A percentile compares a stretch with the other conserved stretches of the same genome.
Conservation (phyloP, 2,113 vertebrate species). For the Ranitomeya variabilis region DNA sequence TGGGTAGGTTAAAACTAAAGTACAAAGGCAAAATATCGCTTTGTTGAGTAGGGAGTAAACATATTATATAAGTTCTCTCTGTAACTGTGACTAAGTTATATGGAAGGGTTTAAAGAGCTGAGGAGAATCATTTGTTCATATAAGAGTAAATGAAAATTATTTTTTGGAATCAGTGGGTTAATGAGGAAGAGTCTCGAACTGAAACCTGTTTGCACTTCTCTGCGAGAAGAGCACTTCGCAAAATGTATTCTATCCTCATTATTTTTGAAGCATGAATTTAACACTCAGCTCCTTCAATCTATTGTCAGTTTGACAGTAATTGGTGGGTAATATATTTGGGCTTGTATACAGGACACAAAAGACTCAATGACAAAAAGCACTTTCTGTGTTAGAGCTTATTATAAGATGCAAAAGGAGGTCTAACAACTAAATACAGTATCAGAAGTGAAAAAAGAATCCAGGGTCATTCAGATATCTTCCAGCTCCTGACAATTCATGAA, state of each 20-base stretch:
- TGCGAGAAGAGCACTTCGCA: neutral
- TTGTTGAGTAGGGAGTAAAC: neutral
- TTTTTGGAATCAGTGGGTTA: neutral
- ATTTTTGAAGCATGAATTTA: conserved; percentile 35
- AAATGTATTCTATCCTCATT: conserved; percentile 30
- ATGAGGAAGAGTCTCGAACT: neutral
- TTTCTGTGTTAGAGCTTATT: conserved; percentile 49
- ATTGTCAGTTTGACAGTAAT: conserved; percentile 47
- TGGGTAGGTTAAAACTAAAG: too few relatives aligned
- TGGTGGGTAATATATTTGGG: conserved; percentile 38
- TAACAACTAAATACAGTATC: conserved; percentile 36
- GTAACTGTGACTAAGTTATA: neutral
- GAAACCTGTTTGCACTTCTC: neutral
- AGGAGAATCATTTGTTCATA: neutral
- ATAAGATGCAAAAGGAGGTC: neutral
- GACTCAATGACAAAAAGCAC: neutral
- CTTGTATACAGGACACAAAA: conserved; percentile 32
- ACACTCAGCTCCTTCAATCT: conserved; percentile 1
- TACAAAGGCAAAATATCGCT: too few relatives aligned
- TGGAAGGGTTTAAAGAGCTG: neutral
- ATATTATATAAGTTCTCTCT: neutral
- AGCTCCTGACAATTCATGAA: neutral
- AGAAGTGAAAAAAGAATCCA: conserved; percentile 17
- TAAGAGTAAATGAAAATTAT: neutral
- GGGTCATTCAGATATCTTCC: conserved; percentile 16